Conservation (phyloP, 2,888 invertebrate species). For the Lithophane semibrunnea region DNA sequence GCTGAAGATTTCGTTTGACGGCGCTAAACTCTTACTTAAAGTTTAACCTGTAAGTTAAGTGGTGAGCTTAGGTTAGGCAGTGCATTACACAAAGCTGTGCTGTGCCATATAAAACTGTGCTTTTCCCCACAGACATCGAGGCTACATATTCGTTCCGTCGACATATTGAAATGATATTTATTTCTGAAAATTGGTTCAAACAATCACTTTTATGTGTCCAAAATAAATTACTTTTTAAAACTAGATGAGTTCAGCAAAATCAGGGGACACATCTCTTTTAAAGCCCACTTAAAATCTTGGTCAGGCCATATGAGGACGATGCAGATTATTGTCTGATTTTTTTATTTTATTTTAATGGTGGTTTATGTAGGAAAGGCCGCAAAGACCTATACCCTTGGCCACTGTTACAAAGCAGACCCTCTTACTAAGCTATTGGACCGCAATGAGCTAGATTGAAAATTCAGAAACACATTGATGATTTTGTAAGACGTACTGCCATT, state of each 20-base stretch:
- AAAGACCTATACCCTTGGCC: not conserved
- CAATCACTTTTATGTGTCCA: not conserved
- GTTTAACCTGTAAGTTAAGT: not conserved
- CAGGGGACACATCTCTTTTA: not conserved
- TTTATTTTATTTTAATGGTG: no score
- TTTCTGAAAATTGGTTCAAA: not conserved
- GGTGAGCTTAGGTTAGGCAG: not conserved
- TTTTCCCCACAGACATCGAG: not conserved
- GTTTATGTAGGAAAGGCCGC: not conserved
- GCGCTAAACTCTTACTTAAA: no score
- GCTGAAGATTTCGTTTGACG: not conserved
- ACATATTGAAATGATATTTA: not conserved
- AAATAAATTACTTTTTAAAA: not conserved
- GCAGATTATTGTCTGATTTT: not conserved
- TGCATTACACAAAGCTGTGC: not conserved
- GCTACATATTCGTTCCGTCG: not conserved
- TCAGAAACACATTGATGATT: not conserved
- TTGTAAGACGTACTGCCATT: not conserved
- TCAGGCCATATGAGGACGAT: not conserved
- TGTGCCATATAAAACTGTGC: not conserved
- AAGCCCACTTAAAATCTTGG: not conserved
- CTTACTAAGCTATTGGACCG: not conserved
- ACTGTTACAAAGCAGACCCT: not conserved
- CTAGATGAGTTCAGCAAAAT: not conserved
- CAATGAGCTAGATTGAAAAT: not conserved